A percentile compares a stretch with the other conserved stretches of the same genome.
phyloP scores from a whole-genome alignment of 2,888 invertebrate species.

The Willowsia nigromaculata region DNA sequence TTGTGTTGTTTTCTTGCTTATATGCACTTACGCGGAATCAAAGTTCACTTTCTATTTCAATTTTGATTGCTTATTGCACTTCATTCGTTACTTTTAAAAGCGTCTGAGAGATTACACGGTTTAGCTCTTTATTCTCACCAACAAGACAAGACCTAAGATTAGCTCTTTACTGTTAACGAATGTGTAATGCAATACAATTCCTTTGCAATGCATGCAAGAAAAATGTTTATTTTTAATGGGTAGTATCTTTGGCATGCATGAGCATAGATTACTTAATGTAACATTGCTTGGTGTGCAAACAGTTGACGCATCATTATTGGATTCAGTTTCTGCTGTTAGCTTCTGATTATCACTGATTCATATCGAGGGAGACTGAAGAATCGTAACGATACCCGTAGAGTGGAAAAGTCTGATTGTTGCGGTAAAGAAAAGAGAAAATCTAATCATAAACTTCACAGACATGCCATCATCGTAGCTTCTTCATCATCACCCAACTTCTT shows the following conservation, averaged over 20 bases:
- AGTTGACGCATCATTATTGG: background rate
- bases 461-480: background rate
- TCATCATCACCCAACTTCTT: background rate
- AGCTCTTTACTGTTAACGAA: background rate
- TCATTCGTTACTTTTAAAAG: background rate
- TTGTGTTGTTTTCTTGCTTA: background rate
- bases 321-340: background rate
- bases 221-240: background rate
- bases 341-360: no score
- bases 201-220: background rate
- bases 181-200: background rate
- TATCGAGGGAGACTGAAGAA: no score
- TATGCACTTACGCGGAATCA: background rate
- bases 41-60: slow-evolving; percentile 3
- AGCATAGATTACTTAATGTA: background rate
- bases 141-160: background rate
- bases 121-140: background rate
- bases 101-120: background rate
- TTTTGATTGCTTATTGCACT: background rate
- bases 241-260: background rate
- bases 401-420: background rate
- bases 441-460: background rate
- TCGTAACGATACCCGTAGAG: background rate
- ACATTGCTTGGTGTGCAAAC: background rate
- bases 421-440: background rate